Base-by-base conservation (phyloP, 2,888 invertebrate genomes). In the Gonocerus acuteangulatus region DNA sequence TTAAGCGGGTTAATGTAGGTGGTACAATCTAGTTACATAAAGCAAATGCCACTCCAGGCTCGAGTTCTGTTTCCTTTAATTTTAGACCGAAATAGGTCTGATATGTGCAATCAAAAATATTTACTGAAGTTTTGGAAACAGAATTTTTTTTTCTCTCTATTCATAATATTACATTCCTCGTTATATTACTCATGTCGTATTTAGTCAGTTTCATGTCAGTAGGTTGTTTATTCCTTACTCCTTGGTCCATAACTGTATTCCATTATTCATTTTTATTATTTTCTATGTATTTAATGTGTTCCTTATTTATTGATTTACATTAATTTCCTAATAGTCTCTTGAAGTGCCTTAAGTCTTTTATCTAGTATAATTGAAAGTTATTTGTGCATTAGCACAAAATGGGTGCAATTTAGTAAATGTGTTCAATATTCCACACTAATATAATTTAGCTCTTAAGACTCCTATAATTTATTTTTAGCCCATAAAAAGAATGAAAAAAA, bases 381-480 rank as follows among this genome's bases (percentile, higher is more conserved):
- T 7, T 61, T 56, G 47, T 32, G 47, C 48, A 36, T 15, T 57
- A 36, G 15, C 56, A 48, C 56, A 56, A 57, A 36, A 39, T 56
- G 57, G 61, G 61, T 61, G 61, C 61, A 61, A 61, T 61, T 61
- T 61, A 54, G 61, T 56, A 61, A 47, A 61, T 61, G 61, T 61
- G 61, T 61, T 61, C 61, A 56, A 61, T 61, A 54, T 52, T 61
- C 54, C 59, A 59, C 48, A 23, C 45, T 47, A 54, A 52, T 61
- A 61, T 61, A 61, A 61, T 61, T 61, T 61, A 61, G 61, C 52
- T 48, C 34, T 45, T 39, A 47, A 61, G 48, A 39, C 16, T 47
- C 47, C 22, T 54, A 39, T 54, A 54, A 61, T 61, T 61, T 61
- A 61, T 61, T 61, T 61, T 22, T 48, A 57, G 57, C 45, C 57